These are phyloP conservation scores for Gyrodactylus bullatarudis DNA, from an alignment of 1,140 invertebrate genomes.

Conservation along the genomic window DNA sequence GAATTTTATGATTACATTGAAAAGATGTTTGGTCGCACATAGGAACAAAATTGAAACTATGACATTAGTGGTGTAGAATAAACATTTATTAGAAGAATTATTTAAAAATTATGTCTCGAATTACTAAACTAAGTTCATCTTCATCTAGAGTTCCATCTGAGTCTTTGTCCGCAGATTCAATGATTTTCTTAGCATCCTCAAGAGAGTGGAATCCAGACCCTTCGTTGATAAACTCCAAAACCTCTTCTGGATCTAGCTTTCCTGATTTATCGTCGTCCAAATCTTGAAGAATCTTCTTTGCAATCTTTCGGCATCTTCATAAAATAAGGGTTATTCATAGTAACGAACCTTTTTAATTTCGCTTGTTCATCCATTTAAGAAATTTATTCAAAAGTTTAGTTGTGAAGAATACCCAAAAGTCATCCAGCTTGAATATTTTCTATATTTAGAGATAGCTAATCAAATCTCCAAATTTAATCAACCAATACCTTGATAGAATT, in stretches of 20 bases:
- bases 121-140: background rate
- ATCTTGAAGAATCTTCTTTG: background rate
- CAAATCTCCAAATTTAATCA: too few relatives aligned
- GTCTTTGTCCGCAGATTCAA: background rate
- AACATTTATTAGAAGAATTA: too few relatives aligned
- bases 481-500: too few relatives aligned
- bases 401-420: too few relatives aligned
- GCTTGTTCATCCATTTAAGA: too few relatives aligned
- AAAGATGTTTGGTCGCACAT: background rate
- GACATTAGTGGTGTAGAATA: too few relatives aligned
- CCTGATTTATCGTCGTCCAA: background rate
- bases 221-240: background rate
- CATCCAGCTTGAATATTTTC: too few relatives aligned
- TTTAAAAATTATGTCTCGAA: too few relatives aligned
- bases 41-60: background rate
- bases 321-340: too few relatives aligned
- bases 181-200: background rate
- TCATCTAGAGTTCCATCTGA: background rate
- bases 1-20: background rate
- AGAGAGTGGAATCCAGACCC: background rate
- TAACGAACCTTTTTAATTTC: too few relatives aligned
- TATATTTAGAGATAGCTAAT: too few relatives aligned
- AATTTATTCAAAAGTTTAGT: too few relatives aligned
- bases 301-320: background rate
- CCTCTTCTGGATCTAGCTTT: background rate